Conservation (phyloP, 92 coral and sea anemone genomes). For the Heteractis magnifica region DNA sequence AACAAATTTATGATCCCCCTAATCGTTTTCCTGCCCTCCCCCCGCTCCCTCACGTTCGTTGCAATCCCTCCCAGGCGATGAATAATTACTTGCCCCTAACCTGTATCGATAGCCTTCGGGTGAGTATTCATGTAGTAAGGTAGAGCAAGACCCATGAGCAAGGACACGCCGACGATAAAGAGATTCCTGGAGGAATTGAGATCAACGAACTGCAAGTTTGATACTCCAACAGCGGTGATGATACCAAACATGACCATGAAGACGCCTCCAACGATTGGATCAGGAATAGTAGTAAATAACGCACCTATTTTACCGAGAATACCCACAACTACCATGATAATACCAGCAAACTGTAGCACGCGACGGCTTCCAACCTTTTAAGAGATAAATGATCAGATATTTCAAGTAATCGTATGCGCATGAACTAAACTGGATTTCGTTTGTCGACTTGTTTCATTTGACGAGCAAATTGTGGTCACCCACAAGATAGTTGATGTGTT, state of each 20-base stretch:
- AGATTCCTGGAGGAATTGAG: constrained; percentile 86
- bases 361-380: constrained; percentile 83
- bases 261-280: too few relatives aligned
- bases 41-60: too few relatives aligned
- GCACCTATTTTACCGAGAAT: too few relatives aligned
- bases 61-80: too few relatives aligned
- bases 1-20: too few relatives aligned
- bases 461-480: too few relatives aligned
- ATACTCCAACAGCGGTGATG: constrained; percentile 87
- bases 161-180: constrained; percentile 76
- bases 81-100: constrained; percentile 42
- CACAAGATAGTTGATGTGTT: too few relatives aligned
- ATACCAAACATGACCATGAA: too few relatives aligned
- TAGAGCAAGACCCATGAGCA: constrained; percentile 80
- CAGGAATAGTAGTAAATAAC: too few relatives aligned
- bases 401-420: neutral
- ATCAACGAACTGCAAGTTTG: constrained; percentile 87
- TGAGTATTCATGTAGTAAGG: constrained; percentile 64
- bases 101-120: constrained; percentile 69
- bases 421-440: too few relatives aligned
- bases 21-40: too few relatives aligned
- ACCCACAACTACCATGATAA: constrained; percentile 84
- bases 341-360: constrained; percentile 70
- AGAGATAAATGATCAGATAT: neutral
- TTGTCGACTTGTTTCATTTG: too few relatives aligned